A percentile compares a stretch with the other conserved stretches of the same genome.
Evolutionary conservation across 2,888 invertebrate species (phyloP).

Genomic region (Torymus aiolomorphi): DNA sequence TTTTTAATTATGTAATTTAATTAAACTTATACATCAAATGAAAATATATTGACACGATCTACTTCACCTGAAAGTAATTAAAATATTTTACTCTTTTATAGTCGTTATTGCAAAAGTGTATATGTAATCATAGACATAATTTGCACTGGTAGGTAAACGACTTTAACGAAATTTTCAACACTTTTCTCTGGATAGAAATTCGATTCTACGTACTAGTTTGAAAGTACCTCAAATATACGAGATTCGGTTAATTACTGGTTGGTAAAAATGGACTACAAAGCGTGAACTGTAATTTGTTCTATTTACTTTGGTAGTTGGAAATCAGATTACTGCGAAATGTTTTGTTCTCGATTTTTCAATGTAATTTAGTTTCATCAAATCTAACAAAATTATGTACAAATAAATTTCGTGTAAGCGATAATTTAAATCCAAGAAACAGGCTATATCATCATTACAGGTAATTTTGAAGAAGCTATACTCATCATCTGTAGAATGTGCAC

Average conservation of each 20-base stretch:
- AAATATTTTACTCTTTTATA: neutral
- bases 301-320: conserved; percentile 1
- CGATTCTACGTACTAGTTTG: conserved; percentile 32
- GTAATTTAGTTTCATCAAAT: neutral
- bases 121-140: too few species aligned
- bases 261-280: conserved; percentile 17
- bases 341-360: neutral
- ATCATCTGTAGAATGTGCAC: too few species aligned
- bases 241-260: conserved; percentile 22
- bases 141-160: neutral
- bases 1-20: too few species aligned
- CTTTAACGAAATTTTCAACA: conserved; percentile 5
- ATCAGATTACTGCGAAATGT: neutral
- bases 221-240: conserved; percentile 35
- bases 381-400: too few species aligned
- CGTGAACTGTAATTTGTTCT: conserved; percentile 29
- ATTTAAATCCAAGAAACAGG: too few species aligned
- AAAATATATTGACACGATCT: too few species aligned
- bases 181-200: conserved; percentile 45
- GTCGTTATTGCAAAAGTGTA: conserved; percentile 3
- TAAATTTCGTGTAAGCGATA: too few species aligned
- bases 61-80: too few species aligned
- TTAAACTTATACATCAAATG: too few species aligned
- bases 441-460: too few species aligned
- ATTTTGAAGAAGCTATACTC: too few species aligned